Base-by-base conservation (phyloP, 2,113 vertebrate genomes). In the Trochalopteron elliotii region DNA sequence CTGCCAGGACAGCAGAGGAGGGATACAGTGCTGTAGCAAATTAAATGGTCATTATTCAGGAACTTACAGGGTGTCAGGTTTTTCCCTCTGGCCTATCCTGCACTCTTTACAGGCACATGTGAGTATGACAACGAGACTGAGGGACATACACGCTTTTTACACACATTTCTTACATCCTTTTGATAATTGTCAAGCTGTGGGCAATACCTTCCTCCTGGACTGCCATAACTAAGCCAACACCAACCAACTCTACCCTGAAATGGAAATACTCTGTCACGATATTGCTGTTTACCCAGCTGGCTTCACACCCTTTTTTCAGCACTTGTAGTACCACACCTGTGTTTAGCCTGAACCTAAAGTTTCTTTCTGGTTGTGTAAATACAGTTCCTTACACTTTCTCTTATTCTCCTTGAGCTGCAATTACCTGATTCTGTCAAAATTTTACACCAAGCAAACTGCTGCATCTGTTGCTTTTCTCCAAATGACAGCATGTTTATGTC, bases 251-350 rank as follows among this genome's bases (percentile, higher is more conserved):
- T 28, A 33, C 15, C 27, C 64, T 49, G 40, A 68, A 83, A 89
- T 1, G 4, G 63, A 71, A 78, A 47, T 28, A 68, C 1, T 15
- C 50, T 49, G 25, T 74, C 81, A 72, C 0, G 0, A 49, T 71
- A 84, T 0, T 37, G 28, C 50, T 3, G 6, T 33, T 77, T 53
- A 83, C 50, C 33, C 69, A 80, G 50, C 49, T 80, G 79, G 63
- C 45, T 57, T 61, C 56, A 90, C 15, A 8, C 10, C n/a, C 42
- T n/a, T 40, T 47, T 80, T 77, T 74, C 25, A 93, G 52, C 64
- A 83, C 30, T 15, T 57, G 39, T 39, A 39, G 5, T 13, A 77
- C 12, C 28, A 44, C 30, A 63, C 61, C n/a, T 65, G 53, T 53
- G 33, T 67, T 96, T 12, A 90, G 60, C 67, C 49, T 60, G 20